A percentile compares a stretch with the other conserved stretches of the same genome.
Conservation (phyloP, 2,888 invertebrate species). For the Perithous albicinctus region DNA sequence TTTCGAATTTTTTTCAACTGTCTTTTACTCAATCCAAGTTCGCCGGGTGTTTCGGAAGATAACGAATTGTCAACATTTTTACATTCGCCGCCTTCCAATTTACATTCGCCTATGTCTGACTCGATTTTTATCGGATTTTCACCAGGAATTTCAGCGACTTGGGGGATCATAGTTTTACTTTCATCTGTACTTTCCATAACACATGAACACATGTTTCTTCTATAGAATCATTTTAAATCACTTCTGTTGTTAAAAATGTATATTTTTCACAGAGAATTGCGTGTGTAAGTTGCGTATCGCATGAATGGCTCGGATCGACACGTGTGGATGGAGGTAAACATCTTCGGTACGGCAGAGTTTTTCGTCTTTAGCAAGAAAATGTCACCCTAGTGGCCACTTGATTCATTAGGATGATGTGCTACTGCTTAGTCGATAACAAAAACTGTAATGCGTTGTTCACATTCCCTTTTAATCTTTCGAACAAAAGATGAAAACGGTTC, state of each 20-base stretch:
- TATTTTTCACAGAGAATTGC: neutral
- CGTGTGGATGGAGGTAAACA: constrained; percentile 21
- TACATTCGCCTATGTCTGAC: neutral
- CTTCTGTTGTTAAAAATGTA: neutral
- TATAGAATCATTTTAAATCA: neutral
- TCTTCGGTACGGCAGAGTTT: neutral
- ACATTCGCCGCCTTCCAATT: neutral
- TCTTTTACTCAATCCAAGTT: constrained; percentile 85
- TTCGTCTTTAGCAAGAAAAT: neutral
- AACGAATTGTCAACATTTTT: constrained; percentile 1
- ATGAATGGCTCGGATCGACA: constrained; percentile 4
- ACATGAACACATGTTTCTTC: neutral
- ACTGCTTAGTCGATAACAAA: too few species aligned
- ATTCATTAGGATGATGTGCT: too few species aligned
- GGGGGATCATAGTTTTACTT: constrained; percentile 23
- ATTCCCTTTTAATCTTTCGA: too few species aligned
- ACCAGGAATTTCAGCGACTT: constrained; percentile 15
- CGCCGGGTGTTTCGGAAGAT: neutral
- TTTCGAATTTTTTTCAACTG: constrained; percentile 90
- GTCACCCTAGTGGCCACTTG: too few species aligned
- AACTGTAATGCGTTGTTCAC: too few species aligned
- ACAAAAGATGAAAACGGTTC: too few species aligned
- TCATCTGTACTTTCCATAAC: constrained; percentile 47
- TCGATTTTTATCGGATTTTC: constrained; percentile 9
- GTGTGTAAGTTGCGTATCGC: neutral